Evolutionary conservation across 2,797 vertebrate genomes (phyloP).

Genomic region (Sciurus carolinensis): DNA sequence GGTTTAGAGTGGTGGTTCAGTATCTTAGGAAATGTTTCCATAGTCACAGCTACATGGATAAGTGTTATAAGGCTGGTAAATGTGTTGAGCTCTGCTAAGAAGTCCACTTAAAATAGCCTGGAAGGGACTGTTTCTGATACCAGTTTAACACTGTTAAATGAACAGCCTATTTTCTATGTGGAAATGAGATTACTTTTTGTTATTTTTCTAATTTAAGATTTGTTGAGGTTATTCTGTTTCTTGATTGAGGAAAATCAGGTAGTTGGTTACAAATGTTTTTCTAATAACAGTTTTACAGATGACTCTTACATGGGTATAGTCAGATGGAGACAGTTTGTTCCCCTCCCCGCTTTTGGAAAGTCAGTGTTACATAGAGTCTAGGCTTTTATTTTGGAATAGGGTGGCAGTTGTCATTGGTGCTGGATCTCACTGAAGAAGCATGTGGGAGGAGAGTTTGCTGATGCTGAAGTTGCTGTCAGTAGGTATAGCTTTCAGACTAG

Average conservation of each 20-base stretch:
- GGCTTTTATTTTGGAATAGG: conserved; percentile 93
- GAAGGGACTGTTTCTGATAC: not conserved
- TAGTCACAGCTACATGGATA: not conserved
- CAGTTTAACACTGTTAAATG: not conserved
- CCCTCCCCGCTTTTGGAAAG: not conserved
- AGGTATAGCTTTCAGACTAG: conserved; percentile 60
- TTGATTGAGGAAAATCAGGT: not conserved
- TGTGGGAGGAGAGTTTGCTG: conserved; percentile 86
- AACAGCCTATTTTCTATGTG: not conserved
- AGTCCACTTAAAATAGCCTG: not conserved
- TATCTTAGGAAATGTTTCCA: conserved; percentile 51
- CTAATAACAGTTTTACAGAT: conserved; percentile 19
- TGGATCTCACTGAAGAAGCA: conserved; percentile 88
- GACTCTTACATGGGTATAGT: not conserved
- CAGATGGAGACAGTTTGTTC: not conserved
- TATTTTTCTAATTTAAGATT: conserved; percentile 40
- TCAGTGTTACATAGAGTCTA: conserved; percentile 19
- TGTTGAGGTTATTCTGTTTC: conserved; percentile 44
- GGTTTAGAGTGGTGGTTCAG: conserved; percentile 25
- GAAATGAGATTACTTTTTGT: conserved; percentile 25
- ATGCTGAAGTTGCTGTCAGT: conserved; percentile 77
- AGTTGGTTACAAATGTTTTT: conserved; percentile 21
- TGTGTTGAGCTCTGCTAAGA: conserved; percentile 14
- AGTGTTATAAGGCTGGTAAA: not conserved
- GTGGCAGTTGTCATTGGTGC: conserved; percentile 86